These are phyloP conservation scores for Lichenostomus cassidix DNA, from an alignment of 2,113 vertebrate species.

Conservation along the genomic window DNA sequence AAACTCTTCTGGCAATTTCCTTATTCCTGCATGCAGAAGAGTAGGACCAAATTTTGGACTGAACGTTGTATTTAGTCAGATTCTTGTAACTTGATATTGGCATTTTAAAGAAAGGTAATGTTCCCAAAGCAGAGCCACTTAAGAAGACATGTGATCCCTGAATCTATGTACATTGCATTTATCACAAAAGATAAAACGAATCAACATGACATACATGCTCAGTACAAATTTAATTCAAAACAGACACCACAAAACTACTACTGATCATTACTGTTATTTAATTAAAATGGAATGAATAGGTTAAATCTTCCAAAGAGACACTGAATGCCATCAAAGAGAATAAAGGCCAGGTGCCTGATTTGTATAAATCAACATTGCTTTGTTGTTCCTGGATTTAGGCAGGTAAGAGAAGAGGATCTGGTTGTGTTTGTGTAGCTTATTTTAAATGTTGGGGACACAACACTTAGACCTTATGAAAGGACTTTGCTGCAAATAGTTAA, in stretches of 20 bases:
- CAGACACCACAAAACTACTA: neutral
- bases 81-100: neutral
- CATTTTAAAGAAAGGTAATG: neutral
- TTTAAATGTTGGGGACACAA: neutral
- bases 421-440: neutral
- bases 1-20: neutral
- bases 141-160: neutral
- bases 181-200: neutral
- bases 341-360: neutral
- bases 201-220: neutral
- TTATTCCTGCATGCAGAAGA: neutral
- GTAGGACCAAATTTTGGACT: neutral
- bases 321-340: neutral
- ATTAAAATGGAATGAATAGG: constrained; percentile 17
- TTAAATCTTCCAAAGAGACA: neutral
- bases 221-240: constrained; percentile 28
- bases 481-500: neutral
- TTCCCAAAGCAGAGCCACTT: neutral
- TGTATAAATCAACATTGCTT: neutral
- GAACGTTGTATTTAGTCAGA: neutral
- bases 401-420: neutral
- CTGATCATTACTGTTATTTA: neutral
- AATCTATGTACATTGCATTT: neutral
- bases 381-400: neutral
- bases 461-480: neutral